Evolutionary conservation across 2,888 invertebrate species (phyloP), one percentile per base, ranked within the genome.

Genomic region (Agriopis aurantiaria): DNA sequence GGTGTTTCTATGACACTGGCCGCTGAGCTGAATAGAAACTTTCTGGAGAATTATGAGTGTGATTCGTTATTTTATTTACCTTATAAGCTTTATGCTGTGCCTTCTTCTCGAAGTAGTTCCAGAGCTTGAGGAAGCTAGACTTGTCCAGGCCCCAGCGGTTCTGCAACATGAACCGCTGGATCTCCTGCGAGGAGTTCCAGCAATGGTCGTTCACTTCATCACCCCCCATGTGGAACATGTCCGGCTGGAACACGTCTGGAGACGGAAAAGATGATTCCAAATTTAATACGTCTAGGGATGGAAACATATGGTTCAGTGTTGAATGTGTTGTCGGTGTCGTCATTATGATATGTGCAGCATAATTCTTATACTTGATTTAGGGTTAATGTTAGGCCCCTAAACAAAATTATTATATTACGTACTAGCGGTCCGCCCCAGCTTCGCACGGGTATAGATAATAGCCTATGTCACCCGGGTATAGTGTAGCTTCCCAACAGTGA

Each of bases 191-290:
- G 0, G 96, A 95, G 82, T 97, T 97, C 98, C 98, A 98, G 85
- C 98, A 98, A 6, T 90, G 83, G 64, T 95, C 91, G 64, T 88
- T 95, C 1, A 96, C 97, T 86, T 98, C 98, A 83, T 98, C 98
- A 0, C 98, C 98, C 1, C 98, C 98, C 97, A 98, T 98, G 86
- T 98, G 98, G 91, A 98, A 98, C 3, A 97, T 93, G 82, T 97
- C 97, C 3, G 85, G 65, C 0, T 95, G 84, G 85, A 97, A 97
- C 59, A 95, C 95, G 0, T 95, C 95, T 95, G 83, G 6, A 81
- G 1, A 57, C 11, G 14, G 14, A 1, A 57, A 43, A 40, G 8
- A 51, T 17, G 14, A 14, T 51, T 51, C 1, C 5, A 46, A 46
- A 12, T 12, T 12, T 10, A 10, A 46, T 12, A 10, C 1, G 12